Conservation (phyloP, 92 coral and sea anemone genomes). For the Phenganax stokvisi region DNA sequence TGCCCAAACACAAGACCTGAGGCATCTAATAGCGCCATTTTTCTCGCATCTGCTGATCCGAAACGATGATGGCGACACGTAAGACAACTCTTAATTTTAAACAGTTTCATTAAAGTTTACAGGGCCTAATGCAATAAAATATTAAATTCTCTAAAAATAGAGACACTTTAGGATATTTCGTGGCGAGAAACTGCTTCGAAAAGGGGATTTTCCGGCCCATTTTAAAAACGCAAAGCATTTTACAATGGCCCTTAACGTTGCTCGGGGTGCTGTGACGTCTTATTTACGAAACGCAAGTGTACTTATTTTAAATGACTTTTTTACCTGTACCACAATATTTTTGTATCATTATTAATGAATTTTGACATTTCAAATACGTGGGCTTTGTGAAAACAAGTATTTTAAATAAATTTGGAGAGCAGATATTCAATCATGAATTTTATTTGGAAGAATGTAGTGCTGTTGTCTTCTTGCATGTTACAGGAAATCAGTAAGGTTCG, state of each 20-base stretch:
- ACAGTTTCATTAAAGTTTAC: neutral
- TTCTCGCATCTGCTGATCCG: conserved; percentile 48
- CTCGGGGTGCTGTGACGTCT: neutral
- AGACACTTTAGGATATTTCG: neutral
- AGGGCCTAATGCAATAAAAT: neutral
- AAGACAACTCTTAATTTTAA: conserved; percentile 37
- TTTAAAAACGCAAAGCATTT: neutral
- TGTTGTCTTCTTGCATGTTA: neutral
- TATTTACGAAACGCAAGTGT: neutral
- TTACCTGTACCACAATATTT: neutral
- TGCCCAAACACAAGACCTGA: conserved; percentile 64
- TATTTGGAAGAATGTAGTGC: neutral
- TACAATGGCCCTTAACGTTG: neutral
- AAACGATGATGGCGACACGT: conserved; percentile 98
- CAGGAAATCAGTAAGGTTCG: neutral
- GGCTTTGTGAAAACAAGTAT: too few species aligned
- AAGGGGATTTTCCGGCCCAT: neutral
- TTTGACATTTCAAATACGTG: too few species aligned
- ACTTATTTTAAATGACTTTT: neutral
- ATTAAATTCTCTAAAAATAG: neutral
- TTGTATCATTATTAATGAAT: neutral
- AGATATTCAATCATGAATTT: neutral
- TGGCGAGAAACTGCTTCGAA: neutral
- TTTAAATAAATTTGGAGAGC: too few species aligned
- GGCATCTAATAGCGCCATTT: conserved; percentile 69